Conservation (phyloP, 2,888 invertebrate species). For the Venustoraphidia nigricollis region DNA sequence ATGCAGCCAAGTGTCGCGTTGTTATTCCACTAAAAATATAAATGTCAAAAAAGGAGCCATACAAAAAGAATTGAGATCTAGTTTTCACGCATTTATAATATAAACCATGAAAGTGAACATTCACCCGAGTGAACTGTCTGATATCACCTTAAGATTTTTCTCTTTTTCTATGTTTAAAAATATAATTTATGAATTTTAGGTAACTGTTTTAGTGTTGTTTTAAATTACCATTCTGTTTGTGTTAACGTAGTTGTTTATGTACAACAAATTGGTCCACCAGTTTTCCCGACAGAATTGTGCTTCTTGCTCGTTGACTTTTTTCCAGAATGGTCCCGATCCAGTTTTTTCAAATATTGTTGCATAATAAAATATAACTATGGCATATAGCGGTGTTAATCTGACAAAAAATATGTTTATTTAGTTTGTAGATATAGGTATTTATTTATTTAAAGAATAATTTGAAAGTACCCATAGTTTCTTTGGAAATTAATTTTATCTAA, state of each 20-base stretch:
- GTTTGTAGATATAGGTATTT: no score
- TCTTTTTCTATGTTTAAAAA: no score
- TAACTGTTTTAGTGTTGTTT: no score
- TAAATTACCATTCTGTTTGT: slow-evolving; percentile 36
- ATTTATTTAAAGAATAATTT: not conserved
- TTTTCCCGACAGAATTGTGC: slow-evolving; percentile 35
- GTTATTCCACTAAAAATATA: no score
- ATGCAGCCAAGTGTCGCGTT: no score
- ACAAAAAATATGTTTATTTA: slow-evolving; percentile 11
- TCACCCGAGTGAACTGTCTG: no score
- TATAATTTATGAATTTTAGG: no score
- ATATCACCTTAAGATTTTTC: no score
- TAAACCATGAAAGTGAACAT: no score
- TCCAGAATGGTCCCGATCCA: slow-evolving; percentile 45
- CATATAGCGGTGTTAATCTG: slow-evolving; percentile 37
- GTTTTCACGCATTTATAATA: no score
- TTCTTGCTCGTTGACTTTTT: slow-evolving; percentile 31
- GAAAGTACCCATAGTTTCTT: not conserved
- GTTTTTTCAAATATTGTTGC: slow-evolving; percentile 35
- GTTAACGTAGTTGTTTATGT: slow-evolving; percentile 43
- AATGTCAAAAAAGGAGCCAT: no score
- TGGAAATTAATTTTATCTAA: not conserved
- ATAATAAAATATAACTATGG: slow-evolving; percentile 38
- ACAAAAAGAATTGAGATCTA: no score
- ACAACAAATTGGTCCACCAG: slow-evolving; percentile 47